Base-by-base conservation (phyloP, 2,113 vertebrate genomes). In the Vicugna pacos region DNA sequence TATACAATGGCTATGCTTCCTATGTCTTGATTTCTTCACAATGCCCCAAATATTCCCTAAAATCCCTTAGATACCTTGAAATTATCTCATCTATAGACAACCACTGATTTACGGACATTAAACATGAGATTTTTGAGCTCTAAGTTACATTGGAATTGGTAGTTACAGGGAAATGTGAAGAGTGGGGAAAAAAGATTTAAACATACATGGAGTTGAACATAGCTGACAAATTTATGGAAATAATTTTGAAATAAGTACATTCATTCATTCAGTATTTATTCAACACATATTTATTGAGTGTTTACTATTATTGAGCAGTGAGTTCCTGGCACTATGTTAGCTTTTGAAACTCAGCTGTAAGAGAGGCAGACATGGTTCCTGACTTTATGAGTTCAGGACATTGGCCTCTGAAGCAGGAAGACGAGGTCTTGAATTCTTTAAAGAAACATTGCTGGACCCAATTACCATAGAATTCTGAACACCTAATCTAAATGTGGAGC, bases 181-280 rank as follows among this genome's bases (percentile, higher is more conserved):
- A 73, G 58, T 62, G 22, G 76, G 32, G 15, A 88, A 76, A 32
- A 79, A 96, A 89, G 8, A 65, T 86, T 46, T 94, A 95, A 96
- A 93, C 32, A 80, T 82, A 86, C 30, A 42, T 79, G 65, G 20
- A 67, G n/a, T 52, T 87, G 52, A 79, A 70, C 14, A 90, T 14
- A 54, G 79, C 42, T 88, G 42, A 77, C 60, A 95, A 82, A 79
- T 85, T 85, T 88, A 94, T 94, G 52, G 81, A 92, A 92, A 89
- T 87, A 82, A 93, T 94, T 92, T 91, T 76, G 46, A 92, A 92
- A 88, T 94, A 86, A 95, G 42, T 91, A 64, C 11, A 93, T 85
- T 82, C 42, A 93, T 94, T 93, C 69, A 92, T 11, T 96, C 60
- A 95, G 89, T 81, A 93, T 95, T 94, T 92, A 95, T 85, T 28